Evolutionary conservation across 1,140 invertebrate genomes (phyloP).

Genomic region (Macrotrachela quadricornifera): DNA sequence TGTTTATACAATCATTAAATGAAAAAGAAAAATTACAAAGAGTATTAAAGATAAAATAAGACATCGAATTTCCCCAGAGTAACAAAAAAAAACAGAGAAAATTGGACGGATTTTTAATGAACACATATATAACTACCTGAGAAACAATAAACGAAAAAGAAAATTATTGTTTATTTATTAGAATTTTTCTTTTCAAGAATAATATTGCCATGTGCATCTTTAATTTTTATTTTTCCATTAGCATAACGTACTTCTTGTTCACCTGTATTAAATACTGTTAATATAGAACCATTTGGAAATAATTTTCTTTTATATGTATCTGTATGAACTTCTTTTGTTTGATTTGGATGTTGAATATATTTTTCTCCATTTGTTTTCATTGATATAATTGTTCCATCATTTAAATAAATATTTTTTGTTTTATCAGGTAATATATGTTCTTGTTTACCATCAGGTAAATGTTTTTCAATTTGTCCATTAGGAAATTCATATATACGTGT

Average conservation of each 20-base stretch:
- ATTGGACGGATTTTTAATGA: too few relatives aligned
- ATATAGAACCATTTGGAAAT: slow-evolving; percentile 74
- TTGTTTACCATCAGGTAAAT: slow-evolving; percentile 50
- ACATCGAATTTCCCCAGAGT: too few relatives aligned
- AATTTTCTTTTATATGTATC: slow-evolving; percentile 59
- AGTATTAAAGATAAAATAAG: too few relatives aligned
- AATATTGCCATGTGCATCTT: slow-evolving; percentile 59
- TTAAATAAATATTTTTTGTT: slow-evolving; percentile 32
- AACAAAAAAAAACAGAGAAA: too few relatives aligned
- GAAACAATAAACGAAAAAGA: too few relatives aligned
- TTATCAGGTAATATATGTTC: slow-evolving; percentile 57
- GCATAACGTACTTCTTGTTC: slow-evolving; percentile 65
- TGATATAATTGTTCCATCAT: slow-evolving; percentile 38
- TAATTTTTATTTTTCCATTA: slow-evolving; percentile 58
- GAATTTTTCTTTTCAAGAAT: slow-evolving; percentile 18
- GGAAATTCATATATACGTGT: slow-evolving; percentile 60
- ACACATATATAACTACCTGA: too few relatives aligned
- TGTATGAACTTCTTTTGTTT: slow-evolving; percentile 66
- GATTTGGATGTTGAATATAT: slow-evolving; percentile 50
- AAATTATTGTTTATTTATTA: background rate
- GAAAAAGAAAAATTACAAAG: too few relatives aligned
- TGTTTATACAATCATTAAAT: too few relatives aligned
- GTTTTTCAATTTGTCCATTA: slow-evolving; percentile 61
- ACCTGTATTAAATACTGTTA: slow-evolving; percentile 64
- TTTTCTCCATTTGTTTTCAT: slow-evolving; percentile 26